These are phyloP conservation scores for Rhingia campestris DNA, from an alignment of 2,888 invertebrate species.

Conservation along the genomic window DNA sequence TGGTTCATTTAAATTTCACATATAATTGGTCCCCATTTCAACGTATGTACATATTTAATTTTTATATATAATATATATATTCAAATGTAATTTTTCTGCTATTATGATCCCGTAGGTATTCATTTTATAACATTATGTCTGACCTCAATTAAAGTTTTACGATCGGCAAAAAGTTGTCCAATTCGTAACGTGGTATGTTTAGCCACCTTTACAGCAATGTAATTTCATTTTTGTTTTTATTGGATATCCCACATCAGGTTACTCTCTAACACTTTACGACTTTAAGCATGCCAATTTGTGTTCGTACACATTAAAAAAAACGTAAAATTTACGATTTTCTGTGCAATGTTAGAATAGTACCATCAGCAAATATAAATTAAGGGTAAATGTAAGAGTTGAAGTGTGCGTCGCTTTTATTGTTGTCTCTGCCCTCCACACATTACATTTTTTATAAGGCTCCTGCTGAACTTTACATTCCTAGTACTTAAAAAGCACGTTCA, in stretches of 20 bases:
- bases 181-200: too few species aligned
- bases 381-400: neutral
- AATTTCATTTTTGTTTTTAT: conserved; percentile 11
- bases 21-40: too few species aligned
- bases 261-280: conserved; percentile 44
- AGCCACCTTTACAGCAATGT: too few species aligned
- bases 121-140: conserved; percentile 18
- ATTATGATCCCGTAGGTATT: neutral
- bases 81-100: too few species aligned
- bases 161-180: conserved; percentile 5
- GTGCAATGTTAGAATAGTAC: conserved; percentile 13
- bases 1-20: too few species aligned
- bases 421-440: too few species aligned
- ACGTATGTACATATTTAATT: too few species aligned
- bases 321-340: conserved; percentile 32
- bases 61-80: too few species aligned
- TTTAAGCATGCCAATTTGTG: conserved; percentile 32
- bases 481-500: too few species aligned
- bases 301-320: conserved; percentile 23
- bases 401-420: too few species aligned
- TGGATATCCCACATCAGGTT: conserved; percentile 14
- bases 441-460: too few species aligned
- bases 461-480: too few species aligned
- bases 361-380: conserved; percentile 28
- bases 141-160: conserved; percentile 52